phyloP scores from a whole-genome alignment of 2,888 invertebrate genomes.

The Oxytorus armatus region DNA sequence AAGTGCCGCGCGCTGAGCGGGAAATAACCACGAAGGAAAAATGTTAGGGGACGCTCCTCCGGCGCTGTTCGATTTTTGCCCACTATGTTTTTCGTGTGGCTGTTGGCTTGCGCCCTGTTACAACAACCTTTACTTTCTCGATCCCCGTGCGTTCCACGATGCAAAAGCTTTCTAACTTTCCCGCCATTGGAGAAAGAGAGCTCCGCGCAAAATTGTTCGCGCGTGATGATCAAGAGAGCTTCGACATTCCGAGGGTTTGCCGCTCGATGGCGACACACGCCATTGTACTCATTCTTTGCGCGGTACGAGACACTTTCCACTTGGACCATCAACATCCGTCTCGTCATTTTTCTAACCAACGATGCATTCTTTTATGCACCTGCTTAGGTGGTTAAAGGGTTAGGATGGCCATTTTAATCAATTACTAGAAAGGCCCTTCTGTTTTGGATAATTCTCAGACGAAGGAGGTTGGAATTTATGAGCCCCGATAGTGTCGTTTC shows the following conservation, averaged over 20 bases:
- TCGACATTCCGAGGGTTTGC: conserved; percentile 40
- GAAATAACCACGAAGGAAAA: background rate
- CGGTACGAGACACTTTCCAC: background rate
- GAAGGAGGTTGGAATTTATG: too few relatives aligned
- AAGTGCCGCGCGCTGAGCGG: background rate
- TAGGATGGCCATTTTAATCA: too few relatives aligned
- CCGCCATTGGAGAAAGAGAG: conserved; percentile 48
- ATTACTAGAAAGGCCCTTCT: too few relatives aligned
- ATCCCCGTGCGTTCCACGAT: too few relatives aligned
- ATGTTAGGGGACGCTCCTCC: background rate
- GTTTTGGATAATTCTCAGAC: too few relatives aligned
- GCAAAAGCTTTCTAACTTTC: conserved; percentile 48
- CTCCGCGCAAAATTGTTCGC: conserved; percentile 17
- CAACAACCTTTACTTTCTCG: conserved; percentile 10
- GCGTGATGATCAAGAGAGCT: conserved; percentile 31
- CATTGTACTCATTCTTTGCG: conserved; percentile 12
- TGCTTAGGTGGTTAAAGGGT: too few relatives aligned
- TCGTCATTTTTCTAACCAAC: background rate
- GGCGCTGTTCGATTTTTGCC: conserved; percentile 53
- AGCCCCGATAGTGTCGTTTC: too few relatives aligned
- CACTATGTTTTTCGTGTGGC: conserved; percentile 39
- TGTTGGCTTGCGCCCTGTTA: conserved; percentile 7
- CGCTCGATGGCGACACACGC: conserved; percentile 75
- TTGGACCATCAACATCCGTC: background rate
- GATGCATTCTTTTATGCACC: background rate